These are phyloP conservation scores for Luperina testacea DNA, from an alignment of 2,888 invertebrate genomes.

Conservation along the genomic window DNA sequence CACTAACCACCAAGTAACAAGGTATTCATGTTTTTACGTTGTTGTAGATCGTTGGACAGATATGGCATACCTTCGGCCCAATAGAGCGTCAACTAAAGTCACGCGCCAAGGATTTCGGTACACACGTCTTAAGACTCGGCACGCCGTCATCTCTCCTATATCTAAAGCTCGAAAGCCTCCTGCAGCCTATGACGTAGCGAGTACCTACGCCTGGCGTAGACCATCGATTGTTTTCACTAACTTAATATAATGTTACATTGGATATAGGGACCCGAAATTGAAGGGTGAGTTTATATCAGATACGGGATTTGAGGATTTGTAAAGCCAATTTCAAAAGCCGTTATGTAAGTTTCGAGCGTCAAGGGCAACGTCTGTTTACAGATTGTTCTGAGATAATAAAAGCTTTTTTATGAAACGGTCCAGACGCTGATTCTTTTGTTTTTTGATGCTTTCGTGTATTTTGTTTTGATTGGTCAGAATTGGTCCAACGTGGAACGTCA, in stretches of 20 bases:
- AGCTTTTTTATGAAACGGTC: constrained; percentile 33
- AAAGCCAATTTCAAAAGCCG: constrained; percentile 53
- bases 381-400: constrained; percentile 29
- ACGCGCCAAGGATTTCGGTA: constrained; percentile 85
- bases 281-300: constrained; percentile 54
- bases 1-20: constrained; percentile 68
- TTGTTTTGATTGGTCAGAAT: constrained; percentile 69
- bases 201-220: constrained; percentile 24
- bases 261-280: constrained; percentile 49
- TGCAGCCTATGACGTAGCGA: constrained; percentile 29
- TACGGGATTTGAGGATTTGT: constrained; percentile 53
- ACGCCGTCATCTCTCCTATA: constrained; percentile 55
- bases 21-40: constrained; percentile 77
- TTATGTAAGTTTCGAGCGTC: constrained; percentile 52
- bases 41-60: constrained; percentile 80
- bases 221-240: constrained; percentile 61
- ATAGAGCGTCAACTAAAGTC: constrained; percentile 86
- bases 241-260: constrained; percentile 49
- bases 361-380: constrained; percentile 55
- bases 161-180: constrained; percentile 58
- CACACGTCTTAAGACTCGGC: constrained; percentile 77
- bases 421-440: constrained; percentile 15
- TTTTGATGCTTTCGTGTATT: constrained; percentile 60
- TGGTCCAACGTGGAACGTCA: constrained; percentile 78
- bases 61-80: constrained; percentile 84